Evolutionary conservation across 2,888 invertebrate genomes (phyloP).

Genomic region (Athalia circularis): DNA sequence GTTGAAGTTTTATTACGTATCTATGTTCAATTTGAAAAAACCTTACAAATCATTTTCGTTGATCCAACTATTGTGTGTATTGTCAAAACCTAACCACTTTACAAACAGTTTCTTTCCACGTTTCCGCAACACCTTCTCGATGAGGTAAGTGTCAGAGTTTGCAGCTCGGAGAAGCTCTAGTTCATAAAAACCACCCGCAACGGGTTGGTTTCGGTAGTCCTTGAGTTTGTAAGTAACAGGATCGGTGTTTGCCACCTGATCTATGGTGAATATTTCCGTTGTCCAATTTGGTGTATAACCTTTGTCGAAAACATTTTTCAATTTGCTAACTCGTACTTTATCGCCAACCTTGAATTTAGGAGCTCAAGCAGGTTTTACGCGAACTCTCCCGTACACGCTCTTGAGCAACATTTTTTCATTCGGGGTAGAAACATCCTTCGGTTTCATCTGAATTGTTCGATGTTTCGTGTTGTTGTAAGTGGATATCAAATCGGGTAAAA

Average conservation of each 20-base stretch:
- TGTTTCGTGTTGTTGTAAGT: constrained; percentile 65
- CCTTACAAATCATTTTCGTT: constrained; percentile 27
- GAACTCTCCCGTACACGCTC: constrained; percentile 50
- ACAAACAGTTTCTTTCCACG: constrained; percentile 36
- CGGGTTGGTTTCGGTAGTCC: constrained; percentile 59
- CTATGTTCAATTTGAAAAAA: neutral
- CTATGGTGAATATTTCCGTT: constrained; percentile 65
- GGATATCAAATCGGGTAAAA: constrained; percentile 46
- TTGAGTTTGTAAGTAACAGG: constrained; percentile 58
- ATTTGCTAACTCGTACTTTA: constrained; percentile 59
- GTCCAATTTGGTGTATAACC: constrained; percentile 65
- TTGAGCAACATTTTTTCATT: constrained; percentile 54
- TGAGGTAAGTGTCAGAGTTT: constrained; percentile 57
- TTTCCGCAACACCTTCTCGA: constrained; percentile 42
- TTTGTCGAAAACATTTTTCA: constrained; percentile 58
- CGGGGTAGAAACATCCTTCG: constrained; percentile 64
- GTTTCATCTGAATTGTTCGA: constrained; percentile 64
- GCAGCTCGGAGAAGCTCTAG: constrained; percentile 63
- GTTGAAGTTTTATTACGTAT: neutral
- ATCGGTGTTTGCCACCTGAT: constrained; percentile 58
- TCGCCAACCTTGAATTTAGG: constrained; percentile 22
- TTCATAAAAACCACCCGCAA: constrained; percentile 65
- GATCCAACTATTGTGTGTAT: constrained; percentile 44
- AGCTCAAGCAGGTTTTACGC: constrained; percentile 43
- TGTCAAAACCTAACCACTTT: constrained; percentile 46